Conservation (phyloP, 23 tunicate species). For the Ciona savignyi region DNA sequence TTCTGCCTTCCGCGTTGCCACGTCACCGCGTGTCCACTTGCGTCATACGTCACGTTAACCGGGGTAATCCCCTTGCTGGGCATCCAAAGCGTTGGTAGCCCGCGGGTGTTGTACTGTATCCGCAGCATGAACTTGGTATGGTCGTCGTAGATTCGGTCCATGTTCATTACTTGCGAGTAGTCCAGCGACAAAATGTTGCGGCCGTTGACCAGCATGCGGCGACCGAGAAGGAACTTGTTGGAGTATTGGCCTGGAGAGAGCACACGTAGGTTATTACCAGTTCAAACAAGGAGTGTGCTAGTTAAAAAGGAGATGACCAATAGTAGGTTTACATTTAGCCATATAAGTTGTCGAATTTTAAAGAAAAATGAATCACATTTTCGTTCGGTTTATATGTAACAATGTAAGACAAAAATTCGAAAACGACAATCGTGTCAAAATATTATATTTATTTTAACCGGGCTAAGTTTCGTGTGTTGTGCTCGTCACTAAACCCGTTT, state of each 20-base stretch:
- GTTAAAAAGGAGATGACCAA: too few relatives aligned
- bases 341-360: too few relatives aligned
- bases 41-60: constrained; percentile 83
- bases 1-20: constrained; percentile 73
- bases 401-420: too few relatives aligned
- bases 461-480: too few relatives aligned
- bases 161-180: constrained; percentile 57
- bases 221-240: constrained; percentile 37
- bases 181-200: constrained; percentile 85
- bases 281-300: too few relatives aligned
- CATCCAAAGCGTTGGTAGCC: constrained; percentile 84
- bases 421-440: too few relatives aligned
- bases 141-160: constrained; percentile 90
- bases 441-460: too few relatives aligned
- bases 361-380: too few relatives aligned
- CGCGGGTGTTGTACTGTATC: constrained; percentile 70
- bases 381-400: too few relatives aligned
- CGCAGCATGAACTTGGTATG: constrained; percentile 84
- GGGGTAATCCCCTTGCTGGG: constrained; percentile 64
- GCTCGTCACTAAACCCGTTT: too few relatives aligned
- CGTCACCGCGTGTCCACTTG: constrained; percentile 61
- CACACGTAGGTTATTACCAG: too few relatives aligned
- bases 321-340: too few relatives aligned
- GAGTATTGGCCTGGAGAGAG: neutral
- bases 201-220: constrained; percentile 86